A percentile compares a stretch with the other conserved stretches of the same genome.
Evolutionary conservation across 2,797 vertebrate genomes (phyloP).

Genomic region (Synaphobranchus kaupii): DNA sequence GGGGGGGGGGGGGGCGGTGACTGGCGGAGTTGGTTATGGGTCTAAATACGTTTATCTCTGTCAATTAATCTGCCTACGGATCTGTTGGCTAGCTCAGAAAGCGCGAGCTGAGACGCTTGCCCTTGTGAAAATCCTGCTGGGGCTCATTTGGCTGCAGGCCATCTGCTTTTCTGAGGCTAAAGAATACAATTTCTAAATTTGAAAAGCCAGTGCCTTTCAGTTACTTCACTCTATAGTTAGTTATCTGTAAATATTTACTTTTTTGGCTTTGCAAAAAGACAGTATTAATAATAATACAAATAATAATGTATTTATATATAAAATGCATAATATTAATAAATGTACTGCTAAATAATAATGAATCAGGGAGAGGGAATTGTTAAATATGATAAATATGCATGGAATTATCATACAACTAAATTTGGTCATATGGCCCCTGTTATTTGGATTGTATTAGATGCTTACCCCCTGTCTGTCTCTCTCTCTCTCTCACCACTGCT

Average conservation of each 20-base stretch:
- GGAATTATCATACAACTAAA: neutral
- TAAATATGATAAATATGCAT: neutral
- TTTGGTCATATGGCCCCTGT: neutral
- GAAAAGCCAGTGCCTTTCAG: neutral
- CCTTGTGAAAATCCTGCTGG: conserved; percentile 41
- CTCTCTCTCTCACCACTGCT: neutral
- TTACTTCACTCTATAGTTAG: neutral
- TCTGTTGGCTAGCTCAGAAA: conserved; percentile 25
- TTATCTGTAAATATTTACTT: neutral
- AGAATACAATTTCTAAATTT: neutral
- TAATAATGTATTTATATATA: neutral
- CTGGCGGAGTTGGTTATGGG: conserved; percentile 21
- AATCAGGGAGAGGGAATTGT: neutral
- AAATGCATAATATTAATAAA: too few species aligned
- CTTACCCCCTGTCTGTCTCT: neutral
- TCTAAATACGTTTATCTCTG: conserved; percentile 49
- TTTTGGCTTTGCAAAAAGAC: neutral
- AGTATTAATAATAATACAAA: neutral
- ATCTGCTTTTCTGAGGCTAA: neutral
- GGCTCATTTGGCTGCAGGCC: conserved; percentile 33
- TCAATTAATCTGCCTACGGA: conserved; percentile 54
- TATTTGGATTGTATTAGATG: neutral
- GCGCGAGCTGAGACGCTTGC: conserved; percentile 30
- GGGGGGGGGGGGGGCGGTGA: conserved; percentile 6
- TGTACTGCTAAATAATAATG: neutral